Evolutionary conservation across 2,888 invertebrate genomes (phyloP).

Genomic region (Trichopria drosophilae): DNA sequence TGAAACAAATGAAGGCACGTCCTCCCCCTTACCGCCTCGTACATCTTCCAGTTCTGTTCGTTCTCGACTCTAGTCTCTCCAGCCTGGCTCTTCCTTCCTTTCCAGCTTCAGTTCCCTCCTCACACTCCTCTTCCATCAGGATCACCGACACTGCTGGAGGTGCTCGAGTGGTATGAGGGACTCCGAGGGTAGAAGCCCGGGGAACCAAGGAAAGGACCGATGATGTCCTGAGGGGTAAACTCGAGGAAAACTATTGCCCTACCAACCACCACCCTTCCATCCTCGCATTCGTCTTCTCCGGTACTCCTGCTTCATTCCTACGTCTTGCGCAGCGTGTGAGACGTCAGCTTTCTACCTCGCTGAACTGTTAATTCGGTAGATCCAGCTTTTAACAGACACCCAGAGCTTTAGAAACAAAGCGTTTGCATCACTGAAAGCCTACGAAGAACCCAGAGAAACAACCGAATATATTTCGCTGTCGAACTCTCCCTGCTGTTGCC

Average conservation of each 20-base stretch:
- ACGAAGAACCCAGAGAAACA: too few relatives aligned
- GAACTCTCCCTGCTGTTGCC: too few relatives aligned
- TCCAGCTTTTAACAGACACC: constrained; percentile 9
- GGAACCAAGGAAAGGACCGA: constrained; percentile 36
- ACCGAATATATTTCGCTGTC: too few relatives aligned
- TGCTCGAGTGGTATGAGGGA: constrained; percentile 19
- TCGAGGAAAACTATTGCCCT: constrained; percentile 48
- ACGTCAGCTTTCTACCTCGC: constrained; percentile 18
- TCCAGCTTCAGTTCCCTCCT: constrained; percentile 28
- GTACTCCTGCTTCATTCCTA: constrained; percentile 29
- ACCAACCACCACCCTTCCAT: constrained; percentile 23
- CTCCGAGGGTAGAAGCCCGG: constrained; percentile 19
- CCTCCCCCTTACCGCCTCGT: constrained; percentile 40
- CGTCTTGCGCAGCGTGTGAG: constrained; percentile 5
- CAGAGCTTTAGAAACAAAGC: too few relatives aligned
- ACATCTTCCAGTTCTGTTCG: constrained; percentile 26
- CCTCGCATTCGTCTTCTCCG: constrained; percentile 8
- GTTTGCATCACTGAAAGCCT: too few relatives aligned
- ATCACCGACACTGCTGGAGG: constrained; percentile 16
- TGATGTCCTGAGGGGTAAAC: constrained; percentile 48
- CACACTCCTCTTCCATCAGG: constrained; percentile 13
- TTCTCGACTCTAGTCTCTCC: neutral
- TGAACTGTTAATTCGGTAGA: constrained; percentile 35
- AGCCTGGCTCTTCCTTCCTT: constrained; percentile 23
- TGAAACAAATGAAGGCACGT: constrained; percentile 59